Conservation (phyloP, 2,113 vertebrate species). For the Phoxinus phoxinus region DNA sequence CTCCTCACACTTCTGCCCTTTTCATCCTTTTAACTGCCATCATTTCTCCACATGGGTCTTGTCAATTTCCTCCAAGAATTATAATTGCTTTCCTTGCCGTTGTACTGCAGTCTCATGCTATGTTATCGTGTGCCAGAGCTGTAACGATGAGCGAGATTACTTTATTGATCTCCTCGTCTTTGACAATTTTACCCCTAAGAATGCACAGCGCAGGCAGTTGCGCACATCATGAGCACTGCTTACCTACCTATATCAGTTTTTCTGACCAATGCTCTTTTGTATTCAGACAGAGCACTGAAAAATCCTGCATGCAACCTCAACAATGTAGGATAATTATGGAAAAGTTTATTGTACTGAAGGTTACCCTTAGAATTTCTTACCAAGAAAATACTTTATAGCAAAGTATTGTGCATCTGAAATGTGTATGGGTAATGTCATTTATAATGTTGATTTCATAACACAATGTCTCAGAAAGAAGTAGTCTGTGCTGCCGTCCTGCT, state of each 20-base stretch:
- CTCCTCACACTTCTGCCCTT: conserved; percentile 53
- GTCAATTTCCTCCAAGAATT: conserved; percentile 55
- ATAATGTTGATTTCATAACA: neutral
- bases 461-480: neutral
- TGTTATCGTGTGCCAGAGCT: conserved; percentile 52
- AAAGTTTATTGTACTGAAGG: neutral
- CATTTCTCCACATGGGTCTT: conserved; percentile 51
- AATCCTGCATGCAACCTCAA: conserved; percentile 4
- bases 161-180: conserved; percentile 59
- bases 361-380: neutral
- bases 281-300: conserved; percentile 14
- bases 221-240: conserved; percentile 15
- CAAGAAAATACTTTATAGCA: neutral
- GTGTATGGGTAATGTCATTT: neutral
- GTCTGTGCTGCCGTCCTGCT: neutral
- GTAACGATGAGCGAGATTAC: conserved; percentile 60
- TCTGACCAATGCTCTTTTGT: conserved; percentile 25
- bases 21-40: conserved; percentile 58
- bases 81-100: conserved; percentile 59
- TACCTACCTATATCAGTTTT: conserved; percentile 29
- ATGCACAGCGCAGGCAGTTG: conserved; percentile 30
- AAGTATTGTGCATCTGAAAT: neutral
- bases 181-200: conserved; percentile 28
- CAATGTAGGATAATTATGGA: neutral
- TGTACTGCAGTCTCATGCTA: conserved; percentile 44